Base-by-base conservation (phyloP, 64 coral and sea anemone species). In the Porites australiensis region DNA sequence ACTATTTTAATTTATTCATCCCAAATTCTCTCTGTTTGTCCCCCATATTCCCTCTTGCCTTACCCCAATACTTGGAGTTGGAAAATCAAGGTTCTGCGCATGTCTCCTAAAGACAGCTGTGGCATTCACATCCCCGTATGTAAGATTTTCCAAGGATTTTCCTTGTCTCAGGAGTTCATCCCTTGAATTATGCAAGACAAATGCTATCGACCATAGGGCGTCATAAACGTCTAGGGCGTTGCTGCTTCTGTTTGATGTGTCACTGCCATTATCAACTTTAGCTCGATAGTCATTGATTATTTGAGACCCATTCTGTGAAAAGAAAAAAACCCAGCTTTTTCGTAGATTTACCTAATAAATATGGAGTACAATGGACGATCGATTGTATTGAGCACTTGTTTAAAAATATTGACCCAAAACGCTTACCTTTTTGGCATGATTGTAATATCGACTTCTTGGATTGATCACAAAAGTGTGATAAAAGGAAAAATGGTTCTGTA, bases 151-250 rank as follows among this genome's bases (percentile, higher is more conserved):
- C 50, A 99, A 83, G 20, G 69, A 0, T 86, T 77, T 93, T 51
- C 71, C 64, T 72, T 75, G 72, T 8, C 8, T 58, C 1, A 43
- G 4, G 3, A 96, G 68, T 6, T 22, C 27, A 12, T 4, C 2
- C 6, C 60, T 82, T 50, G 98, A 93, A 3, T 91, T 82, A 7
- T 96, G 16, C 47, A 99, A 16, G 11, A 99, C 94, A 54, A 96
- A 89, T 11, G 94, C 94, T 70, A 99, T 99, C 4, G 98, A 90
- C 77, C 95, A 99, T 2, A 99, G 82, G 10, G 98, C 98, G 14
- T 99, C 98, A 44, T 99, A 96, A 44, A 87, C 83, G 54, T 98
- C 67, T 22, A 93, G 27, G 7, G 79, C 83, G 15, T 55, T 16
- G 58, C 43, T 3, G 21, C 79, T 94, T 72, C 87, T 82, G 69